phyloP scores from a whole-genome alignment of 2,888 invertebrate genomes.

The Drosophila phalerata region DNA sequence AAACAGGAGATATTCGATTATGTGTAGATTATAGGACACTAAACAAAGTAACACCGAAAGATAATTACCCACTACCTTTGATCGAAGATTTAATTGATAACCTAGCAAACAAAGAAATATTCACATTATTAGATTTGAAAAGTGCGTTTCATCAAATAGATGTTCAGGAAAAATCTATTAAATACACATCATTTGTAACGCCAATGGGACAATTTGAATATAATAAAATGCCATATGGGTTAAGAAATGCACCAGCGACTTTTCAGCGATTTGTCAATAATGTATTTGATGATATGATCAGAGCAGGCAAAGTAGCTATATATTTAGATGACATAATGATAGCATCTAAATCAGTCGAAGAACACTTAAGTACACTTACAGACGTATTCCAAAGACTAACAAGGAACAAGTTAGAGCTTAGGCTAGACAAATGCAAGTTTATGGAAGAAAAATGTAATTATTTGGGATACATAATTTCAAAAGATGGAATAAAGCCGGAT shows the following conservation, averaged over 20 bases:
- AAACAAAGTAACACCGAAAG: not conserved
- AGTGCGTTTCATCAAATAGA: no score
- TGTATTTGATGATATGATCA: no score
- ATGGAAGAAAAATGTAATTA: not conserved
- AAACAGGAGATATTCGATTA: not conserved
- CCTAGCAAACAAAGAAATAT: not conserved
- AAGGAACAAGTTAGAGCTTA: no score
- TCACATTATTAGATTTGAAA: not conserved
- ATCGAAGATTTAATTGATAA: not conserved
- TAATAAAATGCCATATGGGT: no score
- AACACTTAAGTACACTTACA: not conserved
- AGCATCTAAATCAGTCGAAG: not conserved
- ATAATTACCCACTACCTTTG: not conserved
- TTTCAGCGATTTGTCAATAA: no score
- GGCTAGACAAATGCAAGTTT: no score
- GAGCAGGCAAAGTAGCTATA: no score
- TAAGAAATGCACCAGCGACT: no score
- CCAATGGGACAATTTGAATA: no score
- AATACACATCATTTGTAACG: not conserved
- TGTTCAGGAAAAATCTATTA: no score
- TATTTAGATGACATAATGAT: not conserved
- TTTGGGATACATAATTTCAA: not conserved
- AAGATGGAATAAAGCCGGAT: not conserved
- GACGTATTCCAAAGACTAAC: not conserved
- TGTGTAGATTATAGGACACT: not conserved